These are phyloP conservation scores for Tragulus kanchil DNA, from an alignment of 2,113 vertebrate genomes.

Conservation along the genomic window DNA sequence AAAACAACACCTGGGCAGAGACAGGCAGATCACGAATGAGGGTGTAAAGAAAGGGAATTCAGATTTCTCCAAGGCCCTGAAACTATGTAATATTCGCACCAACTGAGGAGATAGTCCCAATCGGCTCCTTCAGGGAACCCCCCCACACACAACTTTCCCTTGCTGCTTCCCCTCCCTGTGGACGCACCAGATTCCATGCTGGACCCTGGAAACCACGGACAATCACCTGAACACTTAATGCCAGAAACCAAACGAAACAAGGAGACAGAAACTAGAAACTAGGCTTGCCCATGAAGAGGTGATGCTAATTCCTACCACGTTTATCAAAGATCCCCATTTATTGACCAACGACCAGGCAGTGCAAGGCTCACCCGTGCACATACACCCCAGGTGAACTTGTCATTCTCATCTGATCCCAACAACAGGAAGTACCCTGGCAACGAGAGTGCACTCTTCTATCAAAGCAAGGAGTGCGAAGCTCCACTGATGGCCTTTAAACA, in stretches of 20 bases:
- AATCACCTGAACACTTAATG: background rate
- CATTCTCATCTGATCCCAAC: background rate
- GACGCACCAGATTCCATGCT: background rate
- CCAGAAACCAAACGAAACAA: background rate
- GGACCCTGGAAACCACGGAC: background rate
- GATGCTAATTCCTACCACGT: background rate
- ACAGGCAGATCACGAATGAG: background rate
- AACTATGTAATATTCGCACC: accelerated
- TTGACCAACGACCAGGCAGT: background rate
- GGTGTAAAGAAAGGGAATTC: background rate
- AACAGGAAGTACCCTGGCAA: background rate
- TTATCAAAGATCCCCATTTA: background rate
- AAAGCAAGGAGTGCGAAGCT: background rate
- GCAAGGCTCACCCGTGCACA: background rate
- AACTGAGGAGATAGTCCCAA: accelerated
- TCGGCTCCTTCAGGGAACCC: background rate
- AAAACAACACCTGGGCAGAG: background rate
- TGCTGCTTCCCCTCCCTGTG: background rate
- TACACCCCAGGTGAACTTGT: background rate
- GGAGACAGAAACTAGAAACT: background rate
- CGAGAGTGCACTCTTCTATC: background rate
- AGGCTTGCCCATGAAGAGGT: background rate
- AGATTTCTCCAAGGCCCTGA: background rate
- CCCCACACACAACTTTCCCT: background rate
- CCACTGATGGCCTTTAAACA: background rate